phyloP scores from a whole-genome alignment of 92 coral and sea anemone species.

The Galaxea fascicularis region DNA sequence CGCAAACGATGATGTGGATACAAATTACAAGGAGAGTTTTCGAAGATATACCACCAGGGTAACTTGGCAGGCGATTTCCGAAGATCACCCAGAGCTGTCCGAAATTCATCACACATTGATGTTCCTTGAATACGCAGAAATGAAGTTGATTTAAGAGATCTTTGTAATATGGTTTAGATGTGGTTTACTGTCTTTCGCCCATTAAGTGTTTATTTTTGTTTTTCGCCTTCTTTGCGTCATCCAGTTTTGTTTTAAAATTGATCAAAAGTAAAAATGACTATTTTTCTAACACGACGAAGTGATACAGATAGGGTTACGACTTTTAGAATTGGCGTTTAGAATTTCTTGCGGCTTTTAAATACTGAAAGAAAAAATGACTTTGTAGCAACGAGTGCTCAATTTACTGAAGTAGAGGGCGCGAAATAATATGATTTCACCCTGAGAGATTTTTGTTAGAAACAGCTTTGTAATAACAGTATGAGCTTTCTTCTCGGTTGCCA shows the following conservation, averaged over 20 bases:
- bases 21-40: not conserved
- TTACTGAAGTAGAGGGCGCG: too few species aligned
- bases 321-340: too few species aligned
- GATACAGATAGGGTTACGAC: too few species aligned
- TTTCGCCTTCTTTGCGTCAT: not conserved
- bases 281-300: not conserved
- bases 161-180: not conserved
- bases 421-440: too few species aligned
- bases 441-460: too few species aligned
- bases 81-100: not conserved
- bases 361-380: too few species aligned
- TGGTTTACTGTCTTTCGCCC: not conserved
- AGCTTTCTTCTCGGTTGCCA: too few species aligned
- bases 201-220: not conserved
- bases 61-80: not conserved
- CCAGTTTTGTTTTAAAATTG: too few species aligned
- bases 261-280: too few species aligned
- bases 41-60: not conserved
- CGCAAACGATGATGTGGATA: not conserved
- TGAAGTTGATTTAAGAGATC: not conserved
- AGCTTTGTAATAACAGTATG: too few species aligned
- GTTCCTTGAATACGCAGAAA: not conserved
- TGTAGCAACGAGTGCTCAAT: too few species aligned
- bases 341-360: not conserved
- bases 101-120: not conserved